These are phyloP conservation scores for Microcebus tavaratra DNA, from an alignment of 2,113 vertebrate genomes.

Conservation along the genomic window DNA sequence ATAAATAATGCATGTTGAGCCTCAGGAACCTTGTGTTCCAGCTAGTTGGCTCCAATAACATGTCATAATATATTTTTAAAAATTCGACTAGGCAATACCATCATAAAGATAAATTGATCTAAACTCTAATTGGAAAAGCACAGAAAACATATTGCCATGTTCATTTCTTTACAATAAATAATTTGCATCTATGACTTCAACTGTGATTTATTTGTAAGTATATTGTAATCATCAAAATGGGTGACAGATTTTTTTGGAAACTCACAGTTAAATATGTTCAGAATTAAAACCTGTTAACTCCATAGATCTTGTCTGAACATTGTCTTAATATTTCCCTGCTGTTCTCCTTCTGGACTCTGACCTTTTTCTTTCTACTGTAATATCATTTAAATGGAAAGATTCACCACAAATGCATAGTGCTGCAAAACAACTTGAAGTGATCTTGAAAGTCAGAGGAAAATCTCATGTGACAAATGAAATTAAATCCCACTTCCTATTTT, in stretches of 20 bases:
- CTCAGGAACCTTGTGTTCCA: slow-evolving; percentile 71
- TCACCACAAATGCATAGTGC: neutral
- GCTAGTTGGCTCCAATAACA: slow-evolving; percentile 70
- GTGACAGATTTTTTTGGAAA: slow-evolving; percentile 59
- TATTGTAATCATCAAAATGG: slow-evolving; percentile 69
- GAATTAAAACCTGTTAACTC: slow-evolving; percentile 53
- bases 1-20: slow-evolving; percentile 78
- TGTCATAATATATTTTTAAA: slow-evolving; percentile 74
- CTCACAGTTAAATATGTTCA: slow-evolving; percentile 26
- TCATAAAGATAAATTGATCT: slow-evolving; percentile 79
- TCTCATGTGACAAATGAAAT: slow-evolving; percentile 40
- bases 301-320: slow-evolving; percentile 18
- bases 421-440: neutral
- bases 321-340: slow-evolving; percentile 30
- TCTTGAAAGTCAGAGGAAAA: slow-evolving; percentile 31
- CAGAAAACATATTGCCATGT: slow-evolving; percentile 72
- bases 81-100: slow-evolving; percentile 73
- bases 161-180: slow-evolving; percentile 80
- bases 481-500: slow-evolving; percentile 5
- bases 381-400: neutral
- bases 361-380: slow-evolving; percentile 16
- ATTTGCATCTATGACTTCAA: slow-evolving; percentile 58
- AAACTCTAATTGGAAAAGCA: slow-evolving; percentile 78
- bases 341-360: slow-evolving; percentile 56
- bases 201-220: slow-evolving; percentile 69